Evolutionary conservation across 2,888 invertebrate genomes (phyloP).

Genomic region (Pterobdella sp.): DNA sequence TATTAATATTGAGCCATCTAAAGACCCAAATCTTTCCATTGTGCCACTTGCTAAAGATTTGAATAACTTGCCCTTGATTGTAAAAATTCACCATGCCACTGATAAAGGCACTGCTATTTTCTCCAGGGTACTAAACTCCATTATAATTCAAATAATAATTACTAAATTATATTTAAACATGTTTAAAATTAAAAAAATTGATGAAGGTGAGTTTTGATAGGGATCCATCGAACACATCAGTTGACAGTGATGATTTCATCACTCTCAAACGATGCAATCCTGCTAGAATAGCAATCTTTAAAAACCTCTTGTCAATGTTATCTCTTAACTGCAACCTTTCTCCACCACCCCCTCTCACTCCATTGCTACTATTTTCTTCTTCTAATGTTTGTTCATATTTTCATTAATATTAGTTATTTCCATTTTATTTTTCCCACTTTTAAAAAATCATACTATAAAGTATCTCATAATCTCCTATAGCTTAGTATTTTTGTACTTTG

Average conservation of each 20-base stretch:
- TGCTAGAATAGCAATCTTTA: slow-evolving; percentile 41
- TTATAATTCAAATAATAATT: slow-evolving; percentile 10
- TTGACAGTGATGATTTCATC: slow-evolving; percentile 42
- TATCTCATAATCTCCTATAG: background rate
- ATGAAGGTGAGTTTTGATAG: slow-evolving; percentile 41
- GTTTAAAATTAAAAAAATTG: background rate
- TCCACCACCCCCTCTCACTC: slow-evolving; percentile 41
- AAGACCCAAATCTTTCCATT: slow-evolving; percentile 31
- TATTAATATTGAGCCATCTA: slow-evolving; percentile 15
- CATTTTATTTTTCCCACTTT: too few relatives aligned
- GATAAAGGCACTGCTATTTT: slow-evolving; percentile 36
- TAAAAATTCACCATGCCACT: slow-evolving; percentile 32
- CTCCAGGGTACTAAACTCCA: slow-evolving; percentile 33
- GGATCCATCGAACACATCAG: slow-evolving; percentile 43
- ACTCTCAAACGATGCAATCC: slow-evolving; percentile 43
- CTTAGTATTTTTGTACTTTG: too few relatives aligned
- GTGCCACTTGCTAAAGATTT: slow-evolving; percentile 33
- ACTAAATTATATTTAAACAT: background rate
- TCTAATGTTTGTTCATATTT: slow-evolving; percentile 35
- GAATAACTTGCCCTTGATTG: slow-evolving; percentile 33
- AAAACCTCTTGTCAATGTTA: slow-evolving; percentile 40
- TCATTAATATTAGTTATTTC: background rate
- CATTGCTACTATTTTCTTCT: slow-evolving; percentile 41
- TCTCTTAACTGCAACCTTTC: slow-evolving; percentile 42
- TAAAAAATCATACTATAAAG: background rate